Conservation (phyloP, 2,888 invertebrate genomes). For the Apodemia zela region DNA sequence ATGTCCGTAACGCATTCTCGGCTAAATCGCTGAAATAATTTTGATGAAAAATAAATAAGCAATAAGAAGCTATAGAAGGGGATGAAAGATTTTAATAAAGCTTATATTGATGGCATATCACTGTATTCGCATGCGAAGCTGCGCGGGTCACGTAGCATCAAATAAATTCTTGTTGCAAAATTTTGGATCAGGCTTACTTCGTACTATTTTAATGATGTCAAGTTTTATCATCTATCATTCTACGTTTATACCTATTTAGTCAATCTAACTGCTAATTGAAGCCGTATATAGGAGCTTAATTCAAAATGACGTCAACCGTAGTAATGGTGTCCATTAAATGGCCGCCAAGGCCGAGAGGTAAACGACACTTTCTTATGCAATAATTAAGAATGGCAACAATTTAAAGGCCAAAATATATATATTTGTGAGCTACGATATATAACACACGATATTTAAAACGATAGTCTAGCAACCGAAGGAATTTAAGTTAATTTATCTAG, state of each 20-base stretch:
- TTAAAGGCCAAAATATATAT: neutral
- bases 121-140: too few relatives aligned
- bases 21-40: too few relatives aligned
- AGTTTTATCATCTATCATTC: too few relatives aligned
- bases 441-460: neutral
- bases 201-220: too few relatives aligned
- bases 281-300: neutral
- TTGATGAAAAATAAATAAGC: too few relatives aligned
- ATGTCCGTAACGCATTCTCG: too few relatives aligned
- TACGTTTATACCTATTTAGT: neutral
- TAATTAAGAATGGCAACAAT: constrained; percentile 25
- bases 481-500: neutral
- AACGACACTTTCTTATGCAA: constrained; percentile 72
- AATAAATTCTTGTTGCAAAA: too few relatives aligned
- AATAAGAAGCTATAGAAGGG: too few relatives aligned
- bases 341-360: constrained; percentile 70
- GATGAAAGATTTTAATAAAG: too few relatives aligned
- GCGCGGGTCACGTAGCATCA: too few relatives aligned
- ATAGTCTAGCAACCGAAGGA: neutral
- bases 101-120: too few relatives aligned
- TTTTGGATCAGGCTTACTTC: too few relatives aligned
- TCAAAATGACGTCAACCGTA: constrained; percentile 21
- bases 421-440: neutral
- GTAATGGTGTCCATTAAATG: constrained; percentile 47
- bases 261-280: constrained; percentile 19